phyloP scores from a whole-genome alignment of 2,888 invertebrate genomes.

The Orchesella flavescens region DNA sequence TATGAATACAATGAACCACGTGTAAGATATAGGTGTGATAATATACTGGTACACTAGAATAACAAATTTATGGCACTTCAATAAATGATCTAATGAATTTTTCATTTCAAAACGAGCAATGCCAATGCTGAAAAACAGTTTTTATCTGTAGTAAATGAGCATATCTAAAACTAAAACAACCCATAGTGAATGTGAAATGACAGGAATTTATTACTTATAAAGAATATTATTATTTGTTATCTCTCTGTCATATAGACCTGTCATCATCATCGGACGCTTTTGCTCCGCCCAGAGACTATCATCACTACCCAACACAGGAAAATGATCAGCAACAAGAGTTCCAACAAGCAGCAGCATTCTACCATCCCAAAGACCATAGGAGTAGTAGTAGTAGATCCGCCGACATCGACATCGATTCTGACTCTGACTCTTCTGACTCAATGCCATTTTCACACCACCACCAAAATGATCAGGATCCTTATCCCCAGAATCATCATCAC shows the following conservation, averaged over 20 bases:
- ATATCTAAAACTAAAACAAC: too few relatives aligned
- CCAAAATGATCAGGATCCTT: neutral
- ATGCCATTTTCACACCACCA: conserved; percentile 15
- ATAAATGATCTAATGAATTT: conserved; percentile 55
- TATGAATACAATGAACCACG: too few relatives aligned
- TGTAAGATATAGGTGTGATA: neutral
- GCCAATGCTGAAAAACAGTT: conserved; percentile 2
- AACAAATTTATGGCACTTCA: neutral
- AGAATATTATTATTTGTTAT: conserved; percentile 1
- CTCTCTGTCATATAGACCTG: conserved; percentile 38
- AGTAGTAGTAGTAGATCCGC: too few relatives aligned
- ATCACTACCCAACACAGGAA: conserved; percentile 24
- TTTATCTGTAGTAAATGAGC: conserved; percentile 6
- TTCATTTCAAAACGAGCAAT: conserved; percentile 33
- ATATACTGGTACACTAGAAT: too few relatives aligned
- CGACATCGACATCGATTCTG: too few relatives aligned
- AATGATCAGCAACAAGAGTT: conserved; percentile 7
- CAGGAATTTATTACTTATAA: conserved; percentile 47
- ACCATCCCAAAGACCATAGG: neutral
- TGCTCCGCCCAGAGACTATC: conserved; percentile 52
- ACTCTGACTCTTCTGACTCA: conserved; percentile 22
- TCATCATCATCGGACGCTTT: conserved; percentile 23
- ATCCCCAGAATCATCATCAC: conserved; percentile 4
- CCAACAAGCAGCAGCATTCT: conserved; percentile 4
- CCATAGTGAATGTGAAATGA: conserved; percentile 16